Evolutionary conservation across 2,797 vertebrate species (phyloP).

Genomic region (Tragelaphus oryx): DNA sequence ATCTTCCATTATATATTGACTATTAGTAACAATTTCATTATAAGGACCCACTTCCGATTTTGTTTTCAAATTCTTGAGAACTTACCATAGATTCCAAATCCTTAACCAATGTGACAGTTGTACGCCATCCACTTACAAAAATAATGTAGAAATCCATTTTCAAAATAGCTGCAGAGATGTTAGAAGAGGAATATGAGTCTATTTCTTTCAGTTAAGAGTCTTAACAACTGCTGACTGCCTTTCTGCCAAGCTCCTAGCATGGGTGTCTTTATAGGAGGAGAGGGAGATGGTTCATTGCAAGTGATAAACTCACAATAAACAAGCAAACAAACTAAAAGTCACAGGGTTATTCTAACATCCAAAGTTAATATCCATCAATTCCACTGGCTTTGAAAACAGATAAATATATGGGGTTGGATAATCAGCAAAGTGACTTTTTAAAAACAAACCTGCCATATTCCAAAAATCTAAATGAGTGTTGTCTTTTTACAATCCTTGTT

Average conservation of each 20-base stretch:
- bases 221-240: background rate
- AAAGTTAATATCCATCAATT: background rate
- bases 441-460: background rate
- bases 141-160: slow-evolving; percentile 43
- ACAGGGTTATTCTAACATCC: background rate
- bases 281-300: background rate
- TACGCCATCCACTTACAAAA: background rate
- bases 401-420: background rate
- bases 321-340: background rate
- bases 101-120: background rate
- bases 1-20: background rate
- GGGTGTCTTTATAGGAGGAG: background rate
- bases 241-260: background rate
- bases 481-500: background rate
- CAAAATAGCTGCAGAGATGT: slow-evolving; percentile 3
- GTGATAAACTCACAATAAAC: background rate
- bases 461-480: background rate
- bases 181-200: background rate
- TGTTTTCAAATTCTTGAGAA: background rate
- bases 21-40: background rate
- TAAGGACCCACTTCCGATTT: background rate
- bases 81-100: slow-evolving; percentile 7
- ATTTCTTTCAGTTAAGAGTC: slow-evolving; percentile 9
- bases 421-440: slow-evolving; percentile 24
- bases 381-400: slow-evolving; percentile 20